These are phyloP conservation scores for Carettochelys insculpta DNA, from an alignment of 2,113 vertebrate species.

Conservation along the genomic window DNA sequence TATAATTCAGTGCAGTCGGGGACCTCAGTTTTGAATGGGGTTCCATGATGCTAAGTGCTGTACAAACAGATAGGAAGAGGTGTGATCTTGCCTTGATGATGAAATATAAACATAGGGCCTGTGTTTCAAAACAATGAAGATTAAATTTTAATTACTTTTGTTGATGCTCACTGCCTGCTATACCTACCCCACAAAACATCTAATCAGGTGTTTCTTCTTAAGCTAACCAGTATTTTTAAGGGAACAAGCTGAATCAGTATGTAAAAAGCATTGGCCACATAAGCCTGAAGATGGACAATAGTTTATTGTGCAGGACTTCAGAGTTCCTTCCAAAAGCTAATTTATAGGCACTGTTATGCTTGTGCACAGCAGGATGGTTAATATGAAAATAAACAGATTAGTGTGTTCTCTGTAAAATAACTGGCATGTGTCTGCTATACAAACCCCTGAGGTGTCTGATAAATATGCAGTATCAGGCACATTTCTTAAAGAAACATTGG, in stretches of 20 bases:
- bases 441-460: neutral
- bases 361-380: neutral
- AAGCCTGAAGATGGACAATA: neutral
- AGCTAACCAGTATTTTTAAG: neutral
- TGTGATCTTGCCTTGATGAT: neutral
- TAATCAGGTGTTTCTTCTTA: neutral
- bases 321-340: neutral
- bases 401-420: conserved; percentile 33
- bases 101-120: neutral
- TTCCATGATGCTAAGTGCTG: neutral
- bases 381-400: conserved; percentile 17
- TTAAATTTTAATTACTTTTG: neutral
- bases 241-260: neutral
- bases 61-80: neutral
- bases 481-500: conserved; percentile 8
- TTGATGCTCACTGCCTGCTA: neutral
- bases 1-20: neutral
- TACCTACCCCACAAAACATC: neutral
- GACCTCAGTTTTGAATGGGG: neutral
- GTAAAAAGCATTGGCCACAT: neutral
- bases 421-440: neutral
- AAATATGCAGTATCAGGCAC: conserved; percentile 15
- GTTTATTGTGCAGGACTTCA: neutral
- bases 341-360: neutral
- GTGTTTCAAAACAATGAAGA: neutral